A percentile compares a stretch with the other conserved stretches of the same genome.
These are phyloP conservation scores for Gastrophryne carolinensis DNA, from an alignment of 2,797 vertebrate species.

Conservation along the genomic window DNA sequence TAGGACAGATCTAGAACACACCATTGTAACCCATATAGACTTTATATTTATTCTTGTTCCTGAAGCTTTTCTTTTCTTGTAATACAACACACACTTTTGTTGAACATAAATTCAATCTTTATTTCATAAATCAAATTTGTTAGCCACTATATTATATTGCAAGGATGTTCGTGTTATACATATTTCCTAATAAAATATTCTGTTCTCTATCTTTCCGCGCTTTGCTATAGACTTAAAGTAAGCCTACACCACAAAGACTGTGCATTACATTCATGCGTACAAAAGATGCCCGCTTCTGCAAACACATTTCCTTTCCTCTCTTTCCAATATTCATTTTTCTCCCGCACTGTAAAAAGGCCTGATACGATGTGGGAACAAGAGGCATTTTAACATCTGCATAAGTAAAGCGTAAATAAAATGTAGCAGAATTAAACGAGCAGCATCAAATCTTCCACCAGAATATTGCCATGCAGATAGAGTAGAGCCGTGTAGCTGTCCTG, in stretches of 20 bases:
- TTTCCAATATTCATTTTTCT: background rate
- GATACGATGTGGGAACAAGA: background rate
- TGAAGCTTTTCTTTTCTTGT: too few species aligned
- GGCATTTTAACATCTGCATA: slow-evolving; percentile 7
- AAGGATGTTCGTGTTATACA: background rate
- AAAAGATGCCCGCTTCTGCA: background rate
- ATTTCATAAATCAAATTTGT: background rate
- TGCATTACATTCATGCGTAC: background rate
- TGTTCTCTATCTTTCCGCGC: background rate
- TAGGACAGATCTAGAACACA: too few species aligned
- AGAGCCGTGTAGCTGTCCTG: slow-evolving; percentile 30
- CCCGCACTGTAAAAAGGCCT: background rate
- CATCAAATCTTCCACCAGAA: slow-evolving; percentile 34
- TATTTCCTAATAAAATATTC: background rate
- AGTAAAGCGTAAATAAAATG: slow-evolving; percentile 27
- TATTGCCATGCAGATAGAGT: slow-evolving; percentile 20
- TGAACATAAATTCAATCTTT: background rate
- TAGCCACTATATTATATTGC: background rate
- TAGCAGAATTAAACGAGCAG: slow-evolving; percentile 26
- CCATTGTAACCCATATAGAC: too few species aligned
- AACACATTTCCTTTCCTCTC: background rate
- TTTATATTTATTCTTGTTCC: too few species aligned
- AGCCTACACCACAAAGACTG: background rate
- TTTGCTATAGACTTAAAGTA: background rate
- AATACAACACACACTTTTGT: too few species aligned